Evolutionary conservation across 1,140 invertebrate species (phyloP), one percentile per base, ranked within the genome.

Genomic region (Neodiprion pinetum): DNA sequence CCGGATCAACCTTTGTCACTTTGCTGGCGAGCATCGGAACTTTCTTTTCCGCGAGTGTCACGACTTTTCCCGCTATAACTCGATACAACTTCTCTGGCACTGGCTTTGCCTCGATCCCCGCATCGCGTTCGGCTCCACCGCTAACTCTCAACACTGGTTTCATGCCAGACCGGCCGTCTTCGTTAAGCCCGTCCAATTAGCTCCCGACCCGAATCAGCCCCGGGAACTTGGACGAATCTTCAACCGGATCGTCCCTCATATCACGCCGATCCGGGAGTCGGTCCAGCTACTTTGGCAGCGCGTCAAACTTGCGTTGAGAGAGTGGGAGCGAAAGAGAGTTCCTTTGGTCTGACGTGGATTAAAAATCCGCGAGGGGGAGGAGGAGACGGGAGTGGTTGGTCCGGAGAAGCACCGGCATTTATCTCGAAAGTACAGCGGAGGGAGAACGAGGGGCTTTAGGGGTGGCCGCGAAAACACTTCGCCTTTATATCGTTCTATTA

Each of bases 401-500:
- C n/a, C 21, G 67, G 66, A 47, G 49, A 71, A 53, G 70, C 67
- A 66, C 47, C 53, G 47, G 28, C 67, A 74, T 75, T 73, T 73
- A 75, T 75, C 74, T 69, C 67, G 48, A 71, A 14, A n/a, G 70
- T 28, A n/a, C 53, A 53, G 23, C 53, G 71, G 23, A 40, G n/a
- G 8, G 21, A 11, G n/a, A 48, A 28, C 28, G 74, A 4, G 74
- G 74, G 65, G 78, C 74, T 40, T 40, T 48, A 75, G 68, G 68
- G 74, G 66, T 74, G 70, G 4, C 49, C n/a, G 65, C 69, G 73
- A 76, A 75, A 75, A 78, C 73, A 76, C 78, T 79, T 79, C 78
- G 77, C 77, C 77, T 82, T 79, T 75, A 40, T 40, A 82, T 80
- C 79, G 77, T 79, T 80, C 76, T 75, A 80, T 81, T 80, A 79